Percentiles rank a stretch among this genome's conserved stretches.
These are phyloP conservation scores for Drosophila rellima DNA, from an alignment of 2,888 invertebrate genomes.

Conservation along the genomic window DNA sequence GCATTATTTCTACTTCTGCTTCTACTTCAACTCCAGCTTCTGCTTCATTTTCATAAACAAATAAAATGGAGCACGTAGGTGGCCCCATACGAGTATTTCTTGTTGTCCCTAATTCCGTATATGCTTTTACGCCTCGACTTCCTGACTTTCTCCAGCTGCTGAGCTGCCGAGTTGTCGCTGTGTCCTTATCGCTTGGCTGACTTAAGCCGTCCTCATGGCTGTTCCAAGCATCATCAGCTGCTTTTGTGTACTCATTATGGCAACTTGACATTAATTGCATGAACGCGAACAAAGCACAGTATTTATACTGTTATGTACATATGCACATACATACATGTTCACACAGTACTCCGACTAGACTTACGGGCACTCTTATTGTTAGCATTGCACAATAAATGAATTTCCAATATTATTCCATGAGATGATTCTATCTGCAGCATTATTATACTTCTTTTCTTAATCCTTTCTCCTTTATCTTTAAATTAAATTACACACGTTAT, in stretches of 20 bases:
- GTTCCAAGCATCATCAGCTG: slow-evolving; percentile 68
- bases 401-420: slow-evolving; percentile 66
- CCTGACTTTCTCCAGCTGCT: slow-evolving; percentile 1
- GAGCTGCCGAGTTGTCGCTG: slow-evolving; percentile 1
- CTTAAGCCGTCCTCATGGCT: slow-evolving; percentile 36
- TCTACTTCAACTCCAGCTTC: not conserved
- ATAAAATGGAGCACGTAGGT: slow-evolving; percentile 51
- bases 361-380: slow-evolving; percentile 5
- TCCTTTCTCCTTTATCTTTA: not conserved
- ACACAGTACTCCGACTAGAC: slow-evolving; percentile 11
- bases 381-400: slow-evolving; percentile 60
- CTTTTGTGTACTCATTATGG: slow-evolving; percentile 75
- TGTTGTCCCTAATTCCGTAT: slow-evolving; percentile 41
- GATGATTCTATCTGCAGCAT: slow-evolving; percentile 43
- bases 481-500: too few species aligned
- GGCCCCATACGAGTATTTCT: not conserved
- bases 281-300: slow-evolving; percentile 45
- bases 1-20: too few species aligned
- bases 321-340: slow-evolving; percentile 6
- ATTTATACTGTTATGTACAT: slow-evolving; percentile 26
- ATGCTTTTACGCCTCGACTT: slow-evolving; percentile 47
- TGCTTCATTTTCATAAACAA: slow-evolving; percentile 73
- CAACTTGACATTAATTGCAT: slow-evolving; percentile 75
- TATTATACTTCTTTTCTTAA: slow-evolving; percentile 29
- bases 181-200: slow-evolving; percentile 41